Base-by-base conservation (phyloP, 2,888 invertebrate genomes). In the Tolmerus cingulatus region DNA sequence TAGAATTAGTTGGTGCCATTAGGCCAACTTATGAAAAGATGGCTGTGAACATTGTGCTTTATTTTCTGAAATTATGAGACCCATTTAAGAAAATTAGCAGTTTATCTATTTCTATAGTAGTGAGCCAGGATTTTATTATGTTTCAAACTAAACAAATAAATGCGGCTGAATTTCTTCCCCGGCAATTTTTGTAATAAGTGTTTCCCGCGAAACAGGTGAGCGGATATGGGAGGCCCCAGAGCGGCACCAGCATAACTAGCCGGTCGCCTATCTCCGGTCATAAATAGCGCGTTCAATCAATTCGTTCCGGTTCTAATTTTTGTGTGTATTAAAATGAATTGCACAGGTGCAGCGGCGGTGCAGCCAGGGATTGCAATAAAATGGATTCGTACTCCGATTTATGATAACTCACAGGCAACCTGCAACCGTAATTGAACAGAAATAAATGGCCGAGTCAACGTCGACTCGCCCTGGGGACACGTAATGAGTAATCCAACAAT, bases 341-440 rank as follows among this genome's bases (percentile, higher is more conserved):
- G 82, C 57, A 82, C 82, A 82, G 82, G 82, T 66, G 82, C 57
- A 57, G 66, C 57, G 82, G 66, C 57, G 57, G 55, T 66, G 66
- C 57, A 82, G 34, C 51, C 66, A 66, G 30, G 51, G 57, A 57
- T 57, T 82, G 82, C 82, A 82, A 34, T 66, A 66, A 82, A 82
- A 82, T 82, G 82, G 82, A 57, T 66, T 82, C 57, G 37, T 82
- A 66, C 40, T 82, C 57, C 82, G 82, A 82, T 82, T 82, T 82
- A 82, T 82, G 82, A 82, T 82, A 82, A 82, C 57, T 82, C 82
- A 66, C 57, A 82, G 82, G 82, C 57, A 82, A 82, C 57, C 82
- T 82, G 82, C 82, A 82, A 82, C 82, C 82, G 82, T 82, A 82
- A 82, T 82, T 82, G 82, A 82, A 82, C 82, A 66, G 82, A 82